A percentile compares a stretch with the other conserved stretches of the same genome.
Evolutionary conservation across 2,113 vertebrate genomes (phyloP).

Genomic region (Podarcis cretensis): DNA sequence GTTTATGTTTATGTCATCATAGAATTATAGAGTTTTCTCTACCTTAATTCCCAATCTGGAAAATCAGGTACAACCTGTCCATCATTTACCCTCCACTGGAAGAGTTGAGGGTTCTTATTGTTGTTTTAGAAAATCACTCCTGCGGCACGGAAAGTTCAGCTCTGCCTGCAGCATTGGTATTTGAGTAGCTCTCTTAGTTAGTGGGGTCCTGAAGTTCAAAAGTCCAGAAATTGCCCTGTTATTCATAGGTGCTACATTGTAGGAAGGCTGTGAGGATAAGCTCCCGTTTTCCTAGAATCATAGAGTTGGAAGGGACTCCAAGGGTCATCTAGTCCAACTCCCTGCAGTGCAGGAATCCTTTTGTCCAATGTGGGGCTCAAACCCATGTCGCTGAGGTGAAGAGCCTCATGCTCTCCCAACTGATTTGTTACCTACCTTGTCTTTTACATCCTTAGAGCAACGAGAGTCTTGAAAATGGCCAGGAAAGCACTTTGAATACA

Average conservation of each 20-base stretch:
- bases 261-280: background rate
- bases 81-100: background rate
- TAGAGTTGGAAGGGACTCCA: too few species aligned
- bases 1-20: too few species aligned
- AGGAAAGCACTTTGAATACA: background rate
- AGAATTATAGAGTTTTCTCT: background rate
- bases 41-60: background rate
- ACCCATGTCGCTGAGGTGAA: too few species aligned
- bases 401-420: too few species aligned
- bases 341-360: too few species aligned
- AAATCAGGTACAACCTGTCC: background rate
- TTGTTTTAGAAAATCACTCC: background rate
- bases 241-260: background rate
- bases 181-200: too few species aligned
- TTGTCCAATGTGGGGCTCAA: too few species aligned
- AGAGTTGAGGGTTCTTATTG: background rate
- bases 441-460: slow-evolving; percentile 7
- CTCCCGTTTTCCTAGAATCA: background rate
- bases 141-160: background rate
- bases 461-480: slow-evolving; percentile 51
- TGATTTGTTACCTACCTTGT: background rate
- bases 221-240: background rate
- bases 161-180: too few species aligned
- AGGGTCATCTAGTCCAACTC: too few species aligned
- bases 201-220: background rate